Base-by-base conservation (phyloP, 37 sponge, comb jelly and placozoan species). In the Petrosia ficiformis region DNA sequence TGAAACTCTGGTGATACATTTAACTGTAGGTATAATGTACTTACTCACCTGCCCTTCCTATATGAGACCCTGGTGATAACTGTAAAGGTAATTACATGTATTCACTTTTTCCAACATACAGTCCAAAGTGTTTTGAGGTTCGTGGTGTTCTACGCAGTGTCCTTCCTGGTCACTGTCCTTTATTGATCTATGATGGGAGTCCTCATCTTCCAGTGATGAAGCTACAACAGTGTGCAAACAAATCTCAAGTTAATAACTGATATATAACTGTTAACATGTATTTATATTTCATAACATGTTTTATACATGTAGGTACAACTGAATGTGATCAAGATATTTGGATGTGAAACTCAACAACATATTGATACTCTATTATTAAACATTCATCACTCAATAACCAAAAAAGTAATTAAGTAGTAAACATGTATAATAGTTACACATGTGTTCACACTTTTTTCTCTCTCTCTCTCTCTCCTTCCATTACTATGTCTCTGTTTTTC, bases 121-220 rank as follows among this genome's bases (percentile, higher is more conserved):
- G 63, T 61, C 28, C 63, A 11, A 61, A n/a, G 5, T 61, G n/a
- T 61, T 22, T 68, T 68, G 70, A 68, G 14, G 4, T 39, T 30
- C 32, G 4, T 68, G 70, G 70, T 22, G 4, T 32, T n/a, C 38
- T 68, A 4, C 28, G 34, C 4, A 24, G 4, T 22, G 5, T 39
- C 38, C 19, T 4, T 14, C 48, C 67, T 14, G 43, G 40, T 24
- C 44, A 44, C 29, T 52, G 72, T 0, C 79, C 74, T 28, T 67
- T 90, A 32, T 40, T 90, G 14, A 35, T 90, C 26, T 90, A 61
- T 58, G 40, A 69, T 19, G 79, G 85, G 2, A 86, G 85, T 28
- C 86, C 91, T 30, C 57, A 78, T 11, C 38, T 85, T 0, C 41
- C 57, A 6, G 10, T 83, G 0, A 60, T 70, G 4, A 69, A 71